Evolutionary conservation across 1,140 invertebrate genomes (phyloP), one percentile per base, ranked within the genome.

Genomic region (Phymorhynchus buccinoides): DNA sequence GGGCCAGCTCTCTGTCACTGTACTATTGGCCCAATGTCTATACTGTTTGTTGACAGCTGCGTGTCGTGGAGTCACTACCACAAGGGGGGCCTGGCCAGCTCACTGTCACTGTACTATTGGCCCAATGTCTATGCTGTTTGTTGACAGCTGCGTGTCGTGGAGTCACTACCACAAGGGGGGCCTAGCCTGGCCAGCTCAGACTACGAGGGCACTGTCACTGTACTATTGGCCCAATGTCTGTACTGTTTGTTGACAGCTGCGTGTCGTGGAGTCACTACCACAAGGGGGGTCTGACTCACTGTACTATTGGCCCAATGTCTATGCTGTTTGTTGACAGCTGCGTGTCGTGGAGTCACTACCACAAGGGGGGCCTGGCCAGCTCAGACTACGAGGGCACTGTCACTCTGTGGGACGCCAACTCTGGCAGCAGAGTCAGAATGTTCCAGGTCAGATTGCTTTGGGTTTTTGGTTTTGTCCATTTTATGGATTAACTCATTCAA

Each of bases 381-480:
- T 97, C 97, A 86, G 98, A 99, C 94, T 99, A 99, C 93, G 98
- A 99, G 93, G 98, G 98, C 37, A 97, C 96, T 0, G 97, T 99
- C 0, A 96, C 96, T 9, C 95, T 99, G 27, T 99, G 98, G 98
- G 98, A 99, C 94, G 97, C 97, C 1, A 95, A 95, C 35, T 96
- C 96, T 0, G 96, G 96, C n/a, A 95, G 96, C 88, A 94, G 94
- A 87, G 88, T 94, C 94, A 88, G 96, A 95, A 90, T 93, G 30
- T 94, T 93, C 88, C 93, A 94, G 91, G 94, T 94, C 82, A 84
- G 83, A 48, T 4, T 3, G 14, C 4, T 83, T 42, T 56, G 16
- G 66, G 1, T 7, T n/a, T n/a, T n/a, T n/a, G n/a, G n/a, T n/a
- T 80, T 52, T 80, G 27, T 80, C 39, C 30, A 6, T 80, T 52